Percentiles rank a stretch among this genome's conserved stretches.
These are phyloP conservation scores for Drosophila multiciliata DNA, from an alignment of 2,888 invertebrate species.

Conservation along the genomic window DNA sequence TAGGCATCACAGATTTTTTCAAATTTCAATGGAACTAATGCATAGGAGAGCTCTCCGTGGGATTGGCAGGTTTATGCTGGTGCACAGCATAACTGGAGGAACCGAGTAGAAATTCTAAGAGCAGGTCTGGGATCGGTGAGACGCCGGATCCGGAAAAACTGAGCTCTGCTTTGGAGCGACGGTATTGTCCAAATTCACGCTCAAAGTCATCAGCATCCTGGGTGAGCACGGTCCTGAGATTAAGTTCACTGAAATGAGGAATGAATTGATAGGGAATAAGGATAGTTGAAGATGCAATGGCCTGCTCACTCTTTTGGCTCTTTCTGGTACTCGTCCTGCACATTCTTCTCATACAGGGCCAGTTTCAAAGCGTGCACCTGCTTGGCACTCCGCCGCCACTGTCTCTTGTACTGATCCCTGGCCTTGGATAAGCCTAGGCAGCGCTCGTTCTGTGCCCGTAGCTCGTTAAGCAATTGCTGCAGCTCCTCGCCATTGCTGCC, in stretches of 20 bases:
- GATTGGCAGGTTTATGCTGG: constrained; percentile 24
- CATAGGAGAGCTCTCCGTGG: constrained; percentile 35
- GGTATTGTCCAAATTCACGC: constrained; percentile 63
- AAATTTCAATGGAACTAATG: constrained; percentile 26
- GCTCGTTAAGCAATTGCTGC: constrained; percentile 88
- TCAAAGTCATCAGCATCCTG: constrained; percentile 56
- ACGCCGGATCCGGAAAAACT: constrained; percentile 20
- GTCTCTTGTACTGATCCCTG: constrained; percentile 91
- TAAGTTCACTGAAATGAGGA: constrained; percentile 33
- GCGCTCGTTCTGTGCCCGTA: constrained; percentile 86
- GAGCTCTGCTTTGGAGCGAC: constrained; percentile 1
- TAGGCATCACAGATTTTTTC: constrained; percentile 56
- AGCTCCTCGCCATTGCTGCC: constrained; percentile 86
- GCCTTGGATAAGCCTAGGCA: constrained; percentile 88
- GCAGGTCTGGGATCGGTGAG: constrained; percentile 19
- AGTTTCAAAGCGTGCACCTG: constrained; percentile 88
- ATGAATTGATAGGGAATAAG: not conserved
- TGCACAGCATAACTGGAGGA: constrained; percentile 27
- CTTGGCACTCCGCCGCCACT: constrained; percentile 89
- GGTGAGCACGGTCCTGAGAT: constrained; percentile 52
- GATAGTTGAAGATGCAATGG: too few species aligned
- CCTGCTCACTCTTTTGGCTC: constrained; percentile 34
- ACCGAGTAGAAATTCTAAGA: constrained; percentile 41
- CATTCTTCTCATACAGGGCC: constrained; percentile 55
- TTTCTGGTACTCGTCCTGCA: constrained; percentile 12